Percentiles rank a stretch among this genome's conserved stretches.
phyloP scores from a whole-genome alignment of 2,888 invertebrate genomes.

The Dione juno region DNA sequence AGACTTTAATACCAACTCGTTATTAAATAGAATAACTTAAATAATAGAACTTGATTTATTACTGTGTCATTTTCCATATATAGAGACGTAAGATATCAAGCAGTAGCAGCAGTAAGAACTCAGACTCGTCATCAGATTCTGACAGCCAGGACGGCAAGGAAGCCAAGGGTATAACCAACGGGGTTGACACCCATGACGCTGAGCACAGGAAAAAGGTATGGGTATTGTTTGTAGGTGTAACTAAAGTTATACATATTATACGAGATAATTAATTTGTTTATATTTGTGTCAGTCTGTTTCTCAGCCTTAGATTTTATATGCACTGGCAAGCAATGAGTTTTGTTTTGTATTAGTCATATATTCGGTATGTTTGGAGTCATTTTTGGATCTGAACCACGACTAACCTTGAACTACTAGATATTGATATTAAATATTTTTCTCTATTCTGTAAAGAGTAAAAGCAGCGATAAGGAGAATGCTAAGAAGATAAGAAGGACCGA shows the following conservation, averaged over 20 bases:
- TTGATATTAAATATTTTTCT: conserved; percentile 2
- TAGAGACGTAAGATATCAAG: conserved; percentile 76
- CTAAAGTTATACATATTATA: neutral
- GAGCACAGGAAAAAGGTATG: conserved; percentile 76
- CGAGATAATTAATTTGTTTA: no score
- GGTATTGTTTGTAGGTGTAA: neutral
- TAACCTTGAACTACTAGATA: neutral
- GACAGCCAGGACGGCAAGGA: conserved; percentile 70
- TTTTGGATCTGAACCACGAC: no score
- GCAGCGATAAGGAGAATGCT: conserved; percentile 67
- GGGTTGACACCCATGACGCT: conserved; percentile 66
- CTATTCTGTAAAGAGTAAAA: conserved; percentile 71
- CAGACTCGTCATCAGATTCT: conserved; percentile 72
- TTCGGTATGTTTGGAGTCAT: no score
- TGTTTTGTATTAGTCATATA: no score
- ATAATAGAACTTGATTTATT: no score
- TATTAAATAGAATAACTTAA: no score
- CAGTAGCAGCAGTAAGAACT: conserved; percentile 72
- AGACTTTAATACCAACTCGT: no score
- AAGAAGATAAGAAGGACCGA: conserved; percentile 72
- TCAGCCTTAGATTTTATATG: no score
- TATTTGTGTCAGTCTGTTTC: no score
- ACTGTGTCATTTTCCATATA: no score
- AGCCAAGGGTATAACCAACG: conserved; percentile 62
- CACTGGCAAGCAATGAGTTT: no score